phyloP scores from a whole-genome alignment of 2,888 invertebrate genomes.

The Abrostola triplasia region DNA sequence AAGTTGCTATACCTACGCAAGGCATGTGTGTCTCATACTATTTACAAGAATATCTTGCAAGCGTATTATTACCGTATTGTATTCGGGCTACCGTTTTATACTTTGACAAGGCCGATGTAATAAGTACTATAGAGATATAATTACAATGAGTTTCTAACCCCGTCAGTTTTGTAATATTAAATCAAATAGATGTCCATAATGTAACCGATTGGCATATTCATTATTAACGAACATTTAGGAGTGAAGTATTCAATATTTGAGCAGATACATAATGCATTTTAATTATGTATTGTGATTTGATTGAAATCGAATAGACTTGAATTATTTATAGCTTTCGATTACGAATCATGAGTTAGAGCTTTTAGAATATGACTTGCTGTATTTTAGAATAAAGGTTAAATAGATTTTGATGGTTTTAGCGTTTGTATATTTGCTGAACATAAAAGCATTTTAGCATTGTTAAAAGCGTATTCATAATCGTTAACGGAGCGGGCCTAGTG shows the following conservation, averaged over 20 bases:
- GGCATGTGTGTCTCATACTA: constrained; percentile 60
- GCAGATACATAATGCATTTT: constrained; percentile 51
- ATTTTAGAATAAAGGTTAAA: neutral
- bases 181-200: constrained; percentile 59
- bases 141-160: constrained; percentile 67
- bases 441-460: no score
- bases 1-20: constrained; percentile 22
- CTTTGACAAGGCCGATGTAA: constrained; percentile 78
- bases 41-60: constrained; percentile 68
- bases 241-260: constrained; percentile 61
- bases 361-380: constrained; percentile 12
- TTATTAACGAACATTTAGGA: constrained; percentile 46
- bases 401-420: neutral
- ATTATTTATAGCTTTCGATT: constrained; percentile 33
- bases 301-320: constrained; percentile 46
- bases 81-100: constrained; percentile 79
- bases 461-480: no score
- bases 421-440: neutral
- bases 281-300: constrained; percentile 51
- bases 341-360: constrained; percentile 9
- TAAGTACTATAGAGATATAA: constrained; percentile 75
- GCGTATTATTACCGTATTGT: constrained; percentile 84
- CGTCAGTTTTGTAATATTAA: constrained; percentile 61
- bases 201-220: constrained; percentile 59
- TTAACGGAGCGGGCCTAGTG: no score